Evolutionary conservation across 2,113 vertebrate species (phyloP).

Genomic region (Xiphorhynchus elegans): DNA sequence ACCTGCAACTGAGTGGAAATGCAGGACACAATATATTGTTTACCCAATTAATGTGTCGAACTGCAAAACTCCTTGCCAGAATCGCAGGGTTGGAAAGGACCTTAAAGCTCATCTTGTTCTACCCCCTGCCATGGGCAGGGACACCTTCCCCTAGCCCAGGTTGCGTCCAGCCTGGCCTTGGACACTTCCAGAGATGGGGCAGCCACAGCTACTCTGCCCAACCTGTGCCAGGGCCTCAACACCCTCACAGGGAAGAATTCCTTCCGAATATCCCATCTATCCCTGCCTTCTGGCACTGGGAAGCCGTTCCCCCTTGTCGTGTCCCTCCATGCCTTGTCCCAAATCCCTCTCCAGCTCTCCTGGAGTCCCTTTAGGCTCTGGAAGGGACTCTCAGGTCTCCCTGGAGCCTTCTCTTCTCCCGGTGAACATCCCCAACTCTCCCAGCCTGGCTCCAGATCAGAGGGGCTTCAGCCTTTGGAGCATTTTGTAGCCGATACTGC

Average conservation of each 20-base stretch:
- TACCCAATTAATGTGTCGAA: not conserved
- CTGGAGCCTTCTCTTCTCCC: not conserved
- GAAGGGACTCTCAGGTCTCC: not conserved
- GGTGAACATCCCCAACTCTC: not conserved
- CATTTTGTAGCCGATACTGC: not conserved
- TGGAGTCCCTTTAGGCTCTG: not conserved
- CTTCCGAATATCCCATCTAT: not conserved
- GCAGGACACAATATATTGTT: rapidly evolving
- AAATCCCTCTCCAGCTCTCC: not conserved
- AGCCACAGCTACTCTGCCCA: not conserved
- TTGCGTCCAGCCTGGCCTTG: rapidly evolving
- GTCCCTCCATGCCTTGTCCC: not conserved
- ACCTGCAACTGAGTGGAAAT: not conserved
- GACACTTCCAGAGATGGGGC: not conserved
- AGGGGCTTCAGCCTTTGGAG: not conserved
- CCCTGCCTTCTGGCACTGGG: not conserved
- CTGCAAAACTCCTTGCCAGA: not conserved
- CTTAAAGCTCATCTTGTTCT: not conserved
- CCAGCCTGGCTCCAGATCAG: not conserved
- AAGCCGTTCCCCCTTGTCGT: not conserved
- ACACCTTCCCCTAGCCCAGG: rapidly evolving
- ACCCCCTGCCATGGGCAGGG: not conserved
- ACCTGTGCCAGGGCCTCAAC: not conserved
- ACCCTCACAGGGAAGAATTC: not conserved
- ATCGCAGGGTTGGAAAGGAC: not conserved